Evolutionary conservation across 2,797 vertebrate genomes (phyloP).

Genomic region (Sphaeramia orbicularis): DNA sequence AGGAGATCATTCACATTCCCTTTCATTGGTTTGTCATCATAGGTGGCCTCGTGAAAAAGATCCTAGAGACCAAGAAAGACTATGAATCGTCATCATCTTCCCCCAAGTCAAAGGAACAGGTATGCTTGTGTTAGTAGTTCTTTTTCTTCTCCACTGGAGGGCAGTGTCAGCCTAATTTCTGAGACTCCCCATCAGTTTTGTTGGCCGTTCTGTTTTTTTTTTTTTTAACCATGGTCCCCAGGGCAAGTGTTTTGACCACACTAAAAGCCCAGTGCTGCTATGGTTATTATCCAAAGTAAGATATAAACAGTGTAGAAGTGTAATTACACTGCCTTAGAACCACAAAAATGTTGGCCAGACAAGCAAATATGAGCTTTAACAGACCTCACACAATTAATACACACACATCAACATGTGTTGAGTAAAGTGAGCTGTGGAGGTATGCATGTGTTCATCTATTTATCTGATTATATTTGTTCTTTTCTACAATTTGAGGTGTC

Average conservation of each 20-base stretch:
- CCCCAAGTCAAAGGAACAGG: constrained; percentile 85
- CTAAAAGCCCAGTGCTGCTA: constrained; percentile 56
- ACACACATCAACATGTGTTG: constrained; percentile 75
- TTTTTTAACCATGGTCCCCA: constrained; percentile 39
- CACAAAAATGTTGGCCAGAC: constrained; percentile 74
- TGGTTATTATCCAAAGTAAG: constrained; percentile 76
- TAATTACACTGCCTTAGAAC: constrained; percentile 77
- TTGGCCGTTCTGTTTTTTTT: constrained; percentile 38
- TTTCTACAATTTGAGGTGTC: too few species aligned
- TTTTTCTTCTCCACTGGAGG: constrained; percentile 69
- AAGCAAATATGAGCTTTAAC: constrained; percentile 50
- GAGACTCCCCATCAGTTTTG: constrained; percentile 31
- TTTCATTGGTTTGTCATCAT: constrained; percentile 20
- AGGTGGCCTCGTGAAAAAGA: constrained; percentile 98
- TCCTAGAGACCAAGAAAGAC: constrained; percentile 96
- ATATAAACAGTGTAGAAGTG: constrained; percentile 77
- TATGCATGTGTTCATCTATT: constrained; percentile 18
- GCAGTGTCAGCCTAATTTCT: constrained; percentile 44
- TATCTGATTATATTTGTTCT: constrained; percentile 23
- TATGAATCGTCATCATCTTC: constrained; percentile 87
- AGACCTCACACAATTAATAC: constrained; percentile 73
- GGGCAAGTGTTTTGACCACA: constrained; percentile 52
- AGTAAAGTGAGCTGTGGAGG: constrained; percentile 51
- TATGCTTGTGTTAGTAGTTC: background rate
- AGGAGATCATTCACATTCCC: background rate